phyloP scores from a whole-genome alignment of 1,140 invertebrate genomes.

The Manduca sexta region DNA sequence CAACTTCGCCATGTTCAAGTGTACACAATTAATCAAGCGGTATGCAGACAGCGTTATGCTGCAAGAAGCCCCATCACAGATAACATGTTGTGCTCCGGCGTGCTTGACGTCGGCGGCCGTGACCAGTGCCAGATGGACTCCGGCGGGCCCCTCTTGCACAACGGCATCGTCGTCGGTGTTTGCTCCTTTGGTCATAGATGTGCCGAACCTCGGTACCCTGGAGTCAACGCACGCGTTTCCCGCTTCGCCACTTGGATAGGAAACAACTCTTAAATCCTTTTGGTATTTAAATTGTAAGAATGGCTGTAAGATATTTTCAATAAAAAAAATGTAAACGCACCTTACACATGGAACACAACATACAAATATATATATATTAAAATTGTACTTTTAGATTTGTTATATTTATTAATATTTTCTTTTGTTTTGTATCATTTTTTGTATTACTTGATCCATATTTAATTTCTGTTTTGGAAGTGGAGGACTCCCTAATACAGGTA shows the following conservation, averaged over 20 bases:
- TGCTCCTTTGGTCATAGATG: constrained; percentile 75
- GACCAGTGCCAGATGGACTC: constrained; percentile 71
- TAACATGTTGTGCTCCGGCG: constrained; percentile 50
- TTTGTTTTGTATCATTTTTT: no score
- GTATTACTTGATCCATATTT: no score
- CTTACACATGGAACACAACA: no score
- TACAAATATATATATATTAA: no score
- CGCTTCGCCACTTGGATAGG: constrained; percentile 43
- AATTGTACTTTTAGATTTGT: background rate
- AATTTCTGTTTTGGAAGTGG: no score
- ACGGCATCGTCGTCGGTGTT: constrained; percentile 71
- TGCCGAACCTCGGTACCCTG: constrained; percentile 62
- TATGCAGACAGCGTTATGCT: constrained; percentile 28
- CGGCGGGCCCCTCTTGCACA: constrained; percentile 76
- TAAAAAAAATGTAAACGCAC: no score
- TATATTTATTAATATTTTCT: no score
- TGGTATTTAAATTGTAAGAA: background rate
- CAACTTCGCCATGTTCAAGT: constrained; percentile 42
- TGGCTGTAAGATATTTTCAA: background rate
- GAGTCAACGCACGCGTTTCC: constrained; percentile 71
- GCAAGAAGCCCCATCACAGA: constrained; percentile 21
- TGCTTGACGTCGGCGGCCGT: constrained; percentile 37
- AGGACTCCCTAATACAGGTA: no score
- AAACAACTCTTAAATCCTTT: constrained; percentile 22
- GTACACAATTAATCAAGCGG: constrained; percentile 33